A percentile compares a stretch with the other conserved stretches of the same genome.
Conservation (phyloP, 2,113 vertebrate species). For the Phalacrocorax carbo region DNA sequence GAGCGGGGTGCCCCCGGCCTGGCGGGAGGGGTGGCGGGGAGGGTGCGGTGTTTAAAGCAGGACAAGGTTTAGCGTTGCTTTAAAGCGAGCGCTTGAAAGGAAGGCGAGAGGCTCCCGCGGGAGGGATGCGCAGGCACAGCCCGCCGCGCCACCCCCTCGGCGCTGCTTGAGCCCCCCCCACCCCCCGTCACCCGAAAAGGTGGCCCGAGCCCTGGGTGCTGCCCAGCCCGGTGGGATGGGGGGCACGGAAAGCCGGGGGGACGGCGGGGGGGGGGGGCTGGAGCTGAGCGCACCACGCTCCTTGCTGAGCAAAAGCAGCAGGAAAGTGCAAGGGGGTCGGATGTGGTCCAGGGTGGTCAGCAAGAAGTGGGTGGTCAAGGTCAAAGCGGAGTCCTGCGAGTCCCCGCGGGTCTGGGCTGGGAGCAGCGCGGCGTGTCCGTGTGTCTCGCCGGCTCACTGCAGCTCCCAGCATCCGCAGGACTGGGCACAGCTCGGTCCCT, state of each 20-base stretch:
- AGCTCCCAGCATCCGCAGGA: not conserved
- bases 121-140: not conserved
- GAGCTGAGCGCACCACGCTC: not conserved
- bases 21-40: not conserved
- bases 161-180: not conserved
- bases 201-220: not conserved
- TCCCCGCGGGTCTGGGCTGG: rapidly evolving
- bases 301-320: no score
- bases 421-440: rapidly evolving
- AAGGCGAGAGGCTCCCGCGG: not conserved
- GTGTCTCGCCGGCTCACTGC: not conserved
- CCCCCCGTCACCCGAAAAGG: not conserved
- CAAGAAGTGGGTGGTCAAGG: not conserved
- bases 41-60: not conserved
- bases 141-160: not conserved
- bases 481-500: not conserved
- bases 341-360: not conserved
- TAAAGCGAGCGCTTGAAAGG: not conserved
- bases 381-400: not conserved
- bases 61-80: not conserved
- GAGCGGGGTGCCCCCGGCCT: not conserved
- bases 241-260: not conserved
- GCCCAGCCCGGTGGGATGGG: not conserved
- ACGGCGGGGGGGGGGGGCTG: rapidly evolving
- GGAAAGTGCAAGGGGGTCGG: rapidly evolving